These are phyloP conservation scores for Dryomyza anilis DNA, from an alignment of 2,888 invertebrate genomes.

Conservation along the genomic window DNA sequence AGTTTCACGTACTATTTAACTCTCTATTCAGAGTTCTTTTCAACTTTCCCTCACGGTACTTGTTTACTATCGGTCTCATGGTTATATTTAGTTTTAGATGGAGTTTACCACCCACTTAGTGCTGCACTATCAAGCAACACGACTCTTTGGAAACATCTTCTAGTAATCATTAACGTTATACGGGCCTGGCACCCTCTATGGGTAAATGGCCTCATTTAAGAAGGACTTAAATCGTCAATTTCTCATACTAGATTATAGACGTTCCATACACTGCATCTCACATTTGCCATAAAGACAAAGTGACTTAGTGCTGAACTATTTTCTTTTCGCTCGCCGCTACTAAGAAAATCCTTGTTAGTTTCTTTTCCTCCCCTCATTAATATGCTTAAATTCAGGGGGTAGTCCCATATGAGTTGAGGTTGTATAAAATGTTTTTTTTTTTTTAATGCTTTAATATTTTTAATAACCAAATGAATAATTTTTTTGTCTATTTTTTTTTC, in stretches of 20 bases:
- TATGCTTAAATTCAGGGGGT: slow-evolving; percentile 69
- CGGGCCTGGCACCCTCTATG: slow-evolving; percentile 64
- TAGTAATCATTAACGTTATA: slow-evolving; percentile 38
- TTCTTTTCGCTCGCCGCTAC: slow-evolving; percentile 65
- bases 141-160: slow-evolving; percentile 47
- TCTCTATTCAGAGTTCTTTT: too few relatives aligned
- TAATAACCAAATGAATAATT: too few relatives aligned
- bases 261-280: slow-evolving; percentile 37
- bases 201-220: slow-evolving; percentile 61
- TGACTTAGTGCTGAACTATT: slow-evolving; percentile 37
- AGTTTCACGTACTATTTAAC: too few relatives aligned
- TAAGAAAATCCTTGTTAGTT: slow-evolving; percentile 69
- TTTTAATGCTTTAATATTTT: too few relatives aligned
- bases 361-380: slow-evolving; percentile 73
- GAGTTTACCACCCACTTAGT: slow-evolving; percentile 63
- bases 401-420: slow-evolving; percentile 62
- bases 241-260: slow-evolving; percentile 37
- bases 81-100: slow-evolving; percentile 67
- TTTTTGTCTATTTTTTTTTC: too few relatives aligned
- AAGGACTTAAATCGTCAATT: slow-evolving; percentile 43
- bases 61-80: slow-evolving; percentile 71
- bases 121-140: slow-evolving; percentile 38
- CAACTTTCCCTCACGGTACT: slow-evolving; percentile 74
- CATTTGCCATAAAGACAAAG: slow-evolving; percentile 38
- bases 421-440: slow-evolving; percentile 28